A percentile compares a stretch with the other conserved stretches of the same genome.
Evolutionary conservation across 2,113 vertebrate species (phyloP).

Genomic region (Prionailurus viverrinus): DNA sequence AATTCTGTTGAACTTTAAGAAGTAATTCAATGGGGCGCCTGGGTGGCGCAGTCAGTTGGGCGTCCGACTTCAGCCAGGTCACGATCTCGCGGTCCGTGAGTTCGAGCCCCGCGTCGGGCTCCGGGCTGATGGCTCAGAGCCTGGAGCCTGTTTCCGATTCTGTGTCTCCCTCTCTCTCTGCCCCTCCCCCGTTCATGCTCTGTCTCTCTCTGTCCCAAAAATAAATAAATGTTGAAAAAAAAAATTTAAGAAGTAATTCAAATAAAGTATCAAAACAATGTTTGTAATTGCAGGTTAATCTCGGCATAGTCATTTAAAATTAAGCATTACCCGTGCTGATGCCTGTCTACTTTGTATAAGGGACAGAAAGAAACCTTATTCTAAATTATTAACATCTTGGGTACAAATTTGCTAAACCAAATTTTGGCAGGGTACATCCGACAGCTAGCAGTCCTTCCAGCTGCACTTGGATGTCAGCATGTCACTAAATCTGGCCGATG

Average conservation of each 20-base stretch:
- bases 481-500: background rate
- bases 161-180: too few species aligned
- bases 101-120: too few species aligned
- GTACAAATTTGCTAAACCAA: background rate
- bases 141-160: too few species aligned
- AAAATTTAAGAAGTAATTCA: slow-evolving; percentile 33
- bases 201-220: too few species aligned
- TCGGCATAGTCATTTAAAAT: background rate
- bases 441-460: background rate
- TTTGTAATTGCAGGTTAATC: slow-evolving; percentile 15
- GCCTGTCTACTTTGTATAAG: background rate
- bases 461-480: background rate
- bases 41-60: too few species aligned
- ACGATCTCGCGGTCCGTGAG: too few species aligned
- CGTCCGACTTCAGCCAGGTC: too few species aligned
- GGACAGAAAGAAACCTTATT: background rate
- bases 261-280: background rate
- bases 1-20: slow-evolving; percentile 32
- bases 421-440: background rate
- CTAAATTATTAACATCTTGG: background rate
- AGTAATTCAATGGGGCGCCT: slow-evolving; percentile 7
- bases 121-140: too few species aligned
- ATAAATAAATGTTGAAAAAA: too few species aligned
- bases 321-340: background rate
- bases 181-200: too few species aligned